Evolutionary conservation across 2,888 invertebrate genomes (phyloP).

Genomic region (Axea sp.): DNA sequence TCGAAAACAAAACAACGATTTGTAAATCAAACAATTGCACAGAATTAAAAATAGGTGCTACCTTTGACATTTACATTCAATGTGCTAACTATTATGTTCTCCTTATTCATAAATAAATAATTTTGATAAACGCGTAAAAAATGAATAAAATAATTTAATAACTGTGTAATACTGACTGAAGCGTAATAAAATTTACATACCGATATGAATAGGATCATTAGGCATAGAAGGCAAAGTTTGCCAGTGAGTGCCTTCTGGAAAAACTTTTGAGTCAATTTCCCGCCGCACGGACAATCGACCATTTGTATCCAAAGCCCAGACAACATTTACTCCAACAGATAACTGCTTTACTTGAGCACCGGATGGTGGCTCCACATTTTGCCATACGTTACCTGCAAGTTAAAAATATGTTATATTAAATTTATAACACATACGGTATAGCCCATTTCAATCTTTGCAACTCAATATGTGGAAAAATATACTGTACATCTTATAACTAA

Average conservation of each 20-base stretch:
- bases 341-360: constrained; percentile 86
- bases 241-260: constrained; percentile 93
- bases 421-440: no score
- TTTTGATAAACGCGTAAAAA: no score
- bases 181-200: constrained; percentile 66
- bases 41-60: constrained; percentile 15
- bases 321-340: constrained; percentile 85
- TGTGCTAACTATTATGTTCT: no score
- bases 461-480: no score
- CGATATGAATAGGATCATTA: constrained; percentile 82
- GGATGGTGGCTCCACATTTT: constrained; percentile 87
- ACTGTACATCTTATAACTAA: no score
- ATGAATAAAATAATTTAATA: no score
- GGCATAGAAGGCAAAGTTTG: constrained; percentile 84
- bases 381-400: constrained; percentile 89
- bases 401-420: no score
- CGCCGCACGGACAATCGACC: constrained; percentile 88
- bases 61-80: no score
- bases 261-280: constrained; percentile 85
- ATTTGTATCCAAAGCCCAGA: constrained; percentile 90
- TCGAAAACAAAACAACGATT: constrained; percentile 39
- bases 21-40: constrained; percentile 22
- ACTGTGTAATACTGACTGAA: no score
- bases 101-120: no score
- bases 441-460: no score